Evolutionary conservation across 2,113 vertebrate genomes (phyloP).

Genomic region (Herpailurus yagouaroundi): DNA sequence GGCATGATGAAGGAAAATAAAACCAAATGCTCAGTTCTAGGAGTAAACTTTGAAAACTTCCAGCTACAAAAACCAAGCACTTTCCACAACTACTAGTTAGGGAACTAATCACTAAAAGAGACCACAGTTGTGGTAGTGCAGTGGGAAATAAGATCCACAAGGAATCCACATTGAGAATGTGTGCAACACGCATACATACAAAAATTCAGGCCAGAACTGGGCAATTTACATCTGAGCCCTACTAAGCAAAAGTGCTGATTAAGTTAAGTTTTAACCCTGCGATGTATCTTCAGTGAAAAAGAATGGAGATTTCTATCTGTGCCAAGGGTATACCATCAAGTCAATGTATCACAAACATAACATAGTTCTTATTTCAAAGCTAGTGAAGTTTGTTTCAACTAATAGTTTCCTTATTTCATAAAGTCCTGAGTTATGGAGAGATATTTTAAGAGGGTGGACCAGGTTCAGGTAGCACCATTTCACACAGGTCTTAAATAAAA

Average conservation of each 20-base stretch:
- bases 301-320: neutral
- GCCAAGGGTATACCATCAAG: neutral
- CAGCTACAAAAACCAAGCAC: neutral
- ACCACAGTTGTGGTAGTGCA: neutral
- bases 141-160: neutral
- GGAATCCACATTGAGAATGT: neutral
- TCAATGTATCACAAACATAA: neutral
- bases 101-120: neutral
- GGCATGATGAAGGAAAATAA: neutral
- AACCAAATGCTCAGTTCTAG: neutral
- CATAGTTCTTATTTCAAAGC: neutral
- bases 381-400: neutral
- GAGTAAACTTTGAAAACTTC: neutral
- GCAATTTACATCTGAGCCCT: neutral
- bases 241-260: neutral
- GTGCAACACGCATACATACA: too few species aligned
- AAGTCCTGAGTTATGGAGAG: neutral
- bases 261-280: neutral
- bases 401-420: neutral
- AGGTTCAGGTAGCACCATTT: neutral
- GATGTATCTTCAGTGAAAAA: neutral
- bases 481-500: neutral
- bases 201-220: neutral
- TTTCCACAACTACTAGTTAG: neutral
- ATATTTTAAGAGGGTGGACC: neutral